These are phyloP conservation scores for Psilopsiagon aymara DNA, from an alignment of 2,113 vertebrate genomes.

Conservation along the genomic window DNA sequence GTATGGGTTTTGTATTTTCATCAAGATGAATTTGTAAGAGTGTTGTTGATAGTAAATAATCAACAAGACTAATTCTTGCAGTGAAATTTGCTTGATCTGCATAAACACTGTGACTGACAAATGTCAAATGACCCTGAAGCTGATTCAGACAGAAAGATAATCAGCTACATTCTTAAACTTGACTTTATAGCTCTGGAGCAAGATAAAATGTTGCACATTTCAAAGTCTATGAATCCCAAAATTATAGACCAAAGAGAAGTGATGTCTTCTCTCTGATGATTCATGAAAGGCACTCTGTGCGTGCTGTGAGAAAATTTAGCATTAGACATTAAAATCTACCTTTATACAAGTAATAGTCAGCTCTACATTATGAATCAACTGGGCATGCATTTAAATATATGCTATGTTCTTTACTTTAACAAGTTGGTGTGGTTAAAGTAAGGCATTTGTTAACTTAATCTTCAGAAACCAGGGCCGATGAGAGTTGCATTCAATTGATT, in stretches of 20 bases:
- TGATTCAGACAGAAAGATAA: not conserved
- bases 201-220: not conserved
- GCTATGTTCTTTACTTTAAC: not conserved
- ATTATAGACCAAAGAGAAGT: not conserved
- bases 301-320: not conserved
- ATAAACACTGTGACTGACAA: not conserved
- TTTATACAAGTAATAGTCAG: not conserved
- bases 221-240: not conserved
- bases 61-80: not conserved
- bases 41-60: not conserved
- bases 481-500: not conserved
- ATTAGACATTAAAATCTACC: not conserved
- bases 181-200: not conserved
- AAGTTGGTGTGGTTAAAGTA: not conserved
- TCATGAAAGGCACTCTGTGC: not conserved
- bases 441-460: not conserved
- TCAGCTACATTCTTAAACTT: not conserved
- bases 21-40: not conserved
- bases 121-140: not conserved
- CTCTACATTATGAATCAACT: not conserved
- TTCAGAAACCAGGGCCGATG: not conserved
- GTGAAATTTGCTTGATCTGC: not conserved
- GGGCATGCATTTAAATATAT: not conserved
- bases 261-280: not conserved
- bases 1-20: not conserved